Evolutionary conservation across 2,797 vertebrate genomes (phyloP).

Genomic region (Falco concolor): DNA sequence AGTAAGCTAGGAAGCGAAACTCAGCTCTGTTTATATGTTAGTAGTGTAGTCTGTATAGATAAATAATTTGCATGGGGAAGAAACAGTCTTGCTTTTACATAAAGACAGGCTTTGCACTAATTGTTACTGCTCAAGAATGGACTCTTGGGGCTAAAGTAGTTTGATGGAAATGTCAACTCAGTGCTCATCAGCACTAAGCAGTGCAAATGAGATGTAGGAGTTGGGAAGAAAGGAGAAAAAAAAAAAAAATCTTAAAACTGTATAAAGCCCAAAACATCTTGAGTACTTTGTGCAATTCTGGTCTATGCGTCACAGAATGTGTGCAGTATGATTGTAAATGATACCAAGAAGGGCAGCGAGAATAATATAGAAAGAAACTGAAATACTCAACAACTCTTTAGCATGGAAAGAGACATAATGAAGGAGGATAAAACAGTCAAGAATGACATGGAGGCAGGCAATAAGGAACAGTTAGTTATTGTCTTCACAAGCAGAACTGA

Average conservation of each 20-base stretch:
- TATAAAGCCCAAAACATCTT: background rate
- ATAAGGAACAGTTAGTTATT: background rate
- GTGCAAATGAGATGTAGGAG: background rate
- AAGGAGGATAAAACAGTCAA: background rate
- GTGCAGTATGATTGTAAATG: background rate
- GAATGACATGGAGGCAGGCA: background rate
- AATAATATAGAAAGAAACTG: background rate
- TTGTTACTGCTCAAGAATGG: background rate
- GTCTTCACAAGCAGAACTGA: background rate
- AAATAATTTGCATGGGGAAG: background rate
- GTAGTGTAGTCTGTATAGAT: background rate
- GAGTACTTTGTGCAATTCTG: background rate
- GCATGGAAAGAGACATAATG: background rate
- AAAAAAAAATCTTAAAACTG: background rate
- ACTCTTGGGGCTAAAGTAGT: background rate
- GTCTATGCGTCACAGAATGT: background rate
- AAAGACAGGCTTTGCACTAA: background rate
- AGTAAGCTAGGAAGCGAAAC: background rate
- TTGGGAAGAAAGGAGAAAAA: background rate
- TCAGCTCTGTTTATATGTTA: background rate
- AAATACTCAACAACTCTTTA: background rate
- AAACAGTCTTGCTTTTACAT: background rate
- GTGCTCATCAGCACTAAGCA: background rate
- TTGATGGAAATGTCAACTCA: background rate
- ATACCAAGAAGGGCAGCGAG: background rate